These are phyloP conservation scores for Mallotus villosus DNA, from an alignment of 2,797 vertebrate genomes.

Conservation along the genomic window DNA sequence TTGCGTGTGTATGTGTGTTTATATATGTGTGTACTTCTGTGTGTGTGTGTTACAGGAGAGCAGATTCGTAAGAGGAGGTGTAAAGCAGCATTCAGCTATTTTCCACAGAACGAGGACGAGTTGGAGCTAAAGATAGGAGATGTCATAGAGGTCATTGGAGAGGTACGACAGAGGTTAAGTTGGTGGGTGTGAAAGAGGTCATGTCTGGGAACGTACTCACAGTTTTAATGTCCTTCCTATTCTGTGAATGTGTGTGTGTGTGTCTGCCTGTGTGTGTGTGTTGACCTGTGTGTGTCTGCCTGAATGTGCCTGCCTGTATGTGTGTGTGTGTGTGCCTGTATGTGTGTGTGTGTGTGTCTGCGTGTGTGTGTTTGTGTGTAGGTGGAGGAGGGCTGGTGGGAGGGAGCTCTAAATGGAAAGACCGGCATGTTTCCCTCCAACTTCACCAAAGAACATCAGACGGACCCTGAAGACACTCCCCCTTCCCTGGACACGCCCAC, in stretches of 20 bases:
- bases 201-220: no score
- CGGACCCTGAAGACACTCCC: slow-evolving; percentile 78
- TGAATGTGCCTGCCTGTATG: neutral
- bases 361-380: slow-evolving; percentile 53
- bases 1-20: neutral
- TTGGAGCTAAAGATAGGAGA: slow-evolving; percentile 95
- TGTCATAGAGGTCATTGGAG: slow-evolving; percentile 90
- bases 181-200: neutral
- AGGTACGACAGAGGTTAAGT: slow-evolving; percentile 70
- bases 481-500: slow-evolving; percentile 68
- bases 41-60: slow-evolving; percentile 73
- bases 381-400: slow-evolving; percentile 99
- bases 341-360: slow-evolving; percentile 2
- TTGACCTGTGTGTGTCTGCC: neutral
- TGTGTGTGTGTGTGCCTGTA: slow-evolving; percentile 21
- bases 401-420: slow-evolving; percentile 90
- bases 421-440: slow-evolving; percentile 98
- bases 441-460: slow-evolving; percentile 89
- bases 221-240: neutral
- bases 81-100: slow-evolving; percentile 96
- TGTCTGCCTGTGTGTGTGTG: slow-evolving; percentile 12
- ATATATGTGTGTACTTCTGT: neutral
- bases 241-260: neutral
- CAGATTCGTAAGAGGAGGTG: slow-evolving; percentile 89
- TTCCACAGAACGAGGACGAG: slow-evolving; percentile 96